Evolutionary conservation across 1,140 invertebrate species (phyloP).

Genomic region (Hylyphantes graminicola): DNA sequence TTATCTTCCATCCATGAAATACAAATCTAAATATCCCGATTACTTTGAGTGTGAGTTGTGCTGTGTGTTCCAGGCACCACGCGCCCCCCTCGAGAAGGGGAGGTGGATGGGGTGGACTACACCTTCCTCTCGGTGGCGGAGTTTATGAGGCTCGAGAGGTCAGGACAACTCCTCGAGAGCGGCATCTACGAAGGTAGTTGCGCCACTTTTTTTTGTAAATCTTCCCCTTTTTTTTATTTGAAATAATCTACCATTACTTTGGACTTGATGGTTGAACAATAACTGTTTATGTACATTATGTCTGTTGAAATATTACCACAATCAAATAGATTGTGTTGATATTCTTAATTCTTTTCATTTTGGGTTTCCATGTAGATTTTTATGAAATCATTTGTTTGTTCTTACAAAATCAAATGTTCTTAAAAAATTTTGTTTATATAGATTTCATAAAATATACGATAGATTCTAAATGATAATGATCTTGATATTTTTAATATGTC

Average conservation of each 20-base stretch:
- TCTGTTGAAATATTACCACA: too few relatives aligned
- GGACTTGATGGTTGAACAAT: not conserved
- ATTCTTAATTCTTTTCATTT: too few relatives aligned
- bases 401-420: too few relatives aligned
- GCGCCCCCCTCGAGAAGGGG: slow-evolving; percentile 73
- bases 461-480: too few relatives aligned
- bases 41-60: not conserved
- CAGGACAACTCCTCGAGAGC: slow-evolving; percentile 76
- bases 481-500: too few relatives aligned
- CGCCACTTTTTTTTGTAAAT: not conserved
- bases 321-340: too few relatives aligned
- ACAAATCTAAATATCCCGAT: not conserved
- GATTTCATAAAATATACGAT: too few relatives aligned
- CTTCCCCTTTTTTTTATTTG: not conserved
- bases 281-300: not conserved
- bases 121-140: slow-evolving; percentile 75
- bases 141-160: slow-evolving; percentile 74
- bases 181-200: slow-evolving; percentile 70
- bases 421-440: too few relatives aligned
- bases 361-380: too few relatives aligned
- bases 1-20: not conserved
- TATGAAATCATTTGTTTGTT: too few relatives aligned
- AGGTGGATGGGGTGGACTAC: slow-evolving; percentile 78
- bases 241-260: not conserved
- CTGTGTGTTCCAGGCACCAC: slow-evolving; percentile 50